These are phyloP conservation scores for Etheostoma spectabile DNA, from an alignment of 2,113 vertebrate genomes.

Conservation along the genomic window DNA sequence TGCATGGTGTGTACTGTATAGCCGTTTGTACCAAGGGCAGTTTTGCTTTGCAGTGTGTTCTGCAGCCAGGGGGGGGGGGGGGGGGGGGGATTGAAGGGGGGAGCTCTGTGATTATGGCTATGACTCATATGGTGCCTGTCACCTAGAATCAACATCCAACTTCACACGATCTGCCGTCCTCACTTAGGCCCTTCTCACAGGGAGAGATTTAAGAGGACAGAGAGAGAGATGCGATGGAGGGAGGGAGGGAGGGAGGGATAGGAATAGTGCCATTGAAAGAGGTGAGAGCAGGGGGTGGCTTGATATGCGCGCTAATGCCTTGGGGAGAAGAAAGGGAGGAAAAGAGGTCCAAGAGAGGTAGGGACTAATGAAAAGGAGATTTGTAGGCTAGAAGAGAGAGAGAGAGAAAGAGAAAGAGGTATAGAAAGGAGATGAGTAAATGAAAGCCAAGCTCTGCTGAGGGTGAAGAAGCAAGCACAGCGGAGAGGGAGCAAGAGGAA, in stretches of 20 bases:
- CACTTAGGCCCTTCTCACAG: slow-evolving; percentile 47
- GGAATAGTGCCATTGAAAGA: not conserved
- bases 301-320: slow-evolving; percentile 35
- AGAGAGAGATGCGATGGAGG: not conserved
- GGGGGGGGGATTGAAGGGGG: slow-evolving; percentile 12
- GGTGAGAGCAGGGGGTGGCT: slow-evolving; percentile 28
- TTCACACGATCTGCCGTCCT: slow-evolving; percentile 70
- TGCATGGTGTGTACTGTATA: slow-evolving; percentile 7
- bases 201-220: slow-evolving; percentile 33
- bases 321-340: not conserved
- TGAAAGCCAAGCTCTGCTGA: slow-evolving; percentile 14
- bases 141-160: slow-evolving; percentile 78
- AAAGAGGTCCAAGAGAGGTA: not conserved
- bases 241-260: not conserved
- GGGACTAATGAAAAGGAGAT: slow-evolving; percentile 4
- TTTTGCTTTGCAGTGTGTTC: slow-evolving; percentile 40
- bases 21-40: slow-evolving; percentile 26
- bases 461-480: not conserved
- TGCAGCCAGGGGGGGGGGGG: slow-evolving; percentile 22
- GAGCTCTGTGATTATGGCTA: slow-evolving; percentile 73
- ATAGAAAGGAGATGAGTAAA: slow-evolving; percentile 16
- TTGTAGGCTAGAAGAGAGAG: slow-evolving; percentile 11
- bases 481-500: not conserved
- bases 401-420: not conserved
- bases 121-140: slow-evolving; percentile 80